These are phyloP conservation scores for Ctenosaura bakeri DNA, from an alignment of 2,797 vertebrate species.

Conservation along the genomic window DNA sequence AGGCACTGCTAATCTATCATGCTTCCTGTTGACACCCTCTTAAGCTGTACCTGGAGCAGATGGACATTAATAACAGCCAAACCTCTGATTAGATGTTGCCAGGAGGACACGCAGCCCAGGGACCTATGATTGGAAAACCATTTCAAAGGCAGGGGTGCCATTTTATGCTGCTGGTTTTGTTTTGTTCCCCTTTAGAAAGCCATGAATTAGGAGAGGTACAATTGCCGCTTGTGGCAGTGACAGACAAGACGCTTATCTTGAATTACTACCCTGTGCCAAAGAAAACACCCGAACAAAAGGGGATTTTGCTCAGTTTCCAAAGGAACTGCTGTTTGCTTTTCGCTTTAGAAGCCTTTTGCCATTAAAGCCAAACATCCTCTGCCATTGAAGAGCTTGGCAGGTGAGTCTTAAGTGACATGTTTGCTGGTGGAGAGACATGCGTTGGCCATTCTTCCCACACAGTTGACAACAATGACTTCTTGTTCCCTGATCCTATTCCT, in stretches of 20 bases:
- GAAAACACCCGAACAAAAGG: conserved; percentile 33
- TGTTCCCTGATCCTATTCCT: neutral
- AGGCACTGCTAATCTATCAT: conserved; percentile 20
- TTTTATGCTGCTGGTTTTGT: rapidly evolving
- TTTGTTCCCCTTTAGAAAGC: conserved; percentile 36
- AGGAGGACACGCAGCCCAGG: conserved; percentile 1
- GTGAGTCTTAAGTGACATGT: conserved; percentile 11
- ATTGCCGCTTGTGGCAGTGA: conserved; percentile 14
- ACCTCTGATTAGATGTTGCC: neutral
- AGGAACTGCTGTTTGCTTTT: conserved; percentile 29
- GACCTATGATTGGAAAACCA: neutral
- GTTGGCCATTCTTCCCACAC: neutral
- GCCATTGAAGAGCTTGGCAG: conserved; percentile 7
- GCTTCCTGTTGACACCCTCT: conserved; percentile 6
- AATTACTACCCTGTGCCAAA: neutral
- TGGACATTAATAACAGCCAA: neutral
- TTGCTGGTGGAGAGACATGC: neutral
- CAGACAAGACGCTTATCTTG: conserved; percentile 26
- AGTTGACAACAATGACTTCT: neutral
- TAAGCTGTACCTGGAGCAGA: neutral
- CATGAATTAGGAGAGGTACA: neutral
- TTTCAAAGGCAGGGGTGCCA: neutral
- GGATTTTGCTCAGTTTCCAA: neutral
- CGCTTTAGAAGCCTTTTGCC: conserved; percentile 26
- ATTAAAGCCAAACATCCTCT: neutral